These are phyloP conservation scores for Poeciliopsis occidentalis DNA, from an alignment of 2,113 vertebrate species.

Conservation along the genomic window DNA sequence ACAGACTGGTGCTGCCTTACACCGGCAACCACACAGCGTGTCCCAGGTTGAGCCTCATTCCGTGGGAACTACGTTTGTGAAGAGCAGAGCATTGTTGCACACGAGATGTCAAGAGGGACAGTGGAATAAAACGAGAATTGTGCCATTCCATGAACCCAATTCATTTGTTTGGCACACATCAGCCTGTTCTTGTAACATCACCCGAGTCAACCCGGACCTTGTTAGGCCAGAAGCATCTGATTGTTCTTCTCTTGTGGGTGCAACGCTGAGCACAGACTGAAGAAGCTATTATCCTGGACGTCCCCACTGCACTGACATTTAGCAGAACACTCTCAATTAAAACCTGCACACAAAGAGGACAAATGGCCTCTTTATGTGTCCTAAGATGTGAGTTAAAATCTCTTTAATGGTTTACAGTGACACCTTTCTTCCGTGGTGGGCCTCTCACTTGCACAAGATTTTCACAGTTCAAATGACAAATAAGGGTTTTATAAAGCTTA, in stretches of 20 bases:
- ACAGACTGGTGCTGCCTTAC: slow-evolving; percentile 40
- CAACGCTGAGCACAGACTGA: slow-evolving; percentile 34
- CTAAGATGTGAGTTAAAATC: slow-evolving; percentile 11
- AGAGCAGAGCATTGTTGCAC: slow-evolving; percentile 47
- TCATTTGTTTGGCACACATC: slow-evolving; percentile 60
- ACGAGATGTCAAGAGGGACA: slow-evolving; percentile 48
- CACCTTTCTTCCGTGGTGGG: slow-evolving; percentile 11
- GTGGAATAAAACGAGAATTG: slow-evolving; percentile 66
- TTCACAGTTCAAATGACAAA: neutral
- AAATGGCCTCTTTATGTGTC: slow-evolving; percentile 55
- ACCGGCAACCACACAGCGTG: slow-evolving; percentile 7
- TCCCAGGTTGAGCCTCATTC: slow-evolving; percentile 54
- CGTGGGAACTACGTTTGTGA: slow-evolving; percentile 66
- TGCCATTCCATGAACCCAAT: slow-evolving; percentile 50
- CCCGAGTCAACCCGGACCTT: slow-evolving; percentile 43
- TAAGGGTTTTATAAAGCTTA: neutral
- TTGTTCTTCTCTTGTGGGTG: slow-evolving; percentile 45
- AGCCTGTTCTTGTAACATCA: slow-evolving; percentile 65
- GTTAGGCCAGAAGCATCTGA: slow-evolving; percentile 41
- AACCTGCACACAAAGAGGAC: slow-evolving; percentile 45
- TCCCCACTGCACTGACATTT: slow-evolving; percentile 37
- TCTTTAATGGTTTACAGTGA: slow-evolving; percentile 3
- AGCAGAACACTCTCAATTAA: slow-evolving; percentile 58
- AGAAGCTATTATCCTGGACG: slow-evolving; percentile 42
- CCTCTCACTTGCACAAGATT: neutral